phyloP scores from a whole-genome alignment of 1,140 invertebrate species.

The Mactra quadrangularis region DNA sequence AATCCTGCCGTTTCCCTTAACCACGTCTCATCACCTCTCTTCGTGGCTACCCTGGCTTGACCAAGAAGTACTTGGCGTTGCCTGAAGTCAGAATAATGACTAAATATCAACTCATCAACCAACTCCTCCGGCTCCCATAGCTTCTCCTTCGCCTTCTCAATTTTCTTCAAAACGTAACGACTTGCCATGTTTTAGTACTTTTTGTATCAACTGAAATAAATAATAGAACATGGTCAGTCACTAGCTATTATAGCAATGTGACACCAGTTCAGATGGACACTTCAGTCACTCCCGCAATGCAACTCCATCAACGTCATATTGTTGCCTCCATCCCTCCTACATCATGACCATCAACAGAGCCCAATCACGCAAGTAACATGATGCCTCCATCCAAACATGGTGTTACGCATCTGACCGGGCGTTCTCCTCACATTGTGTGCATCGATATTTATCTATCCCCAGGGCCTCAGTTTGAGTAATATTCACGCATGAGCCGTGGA shows the following conservation, averaged over 20 bases:
- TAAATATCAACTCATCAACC: not conserved
- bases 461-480: not conserved
- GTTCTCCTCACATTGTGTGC: too few species aligned
- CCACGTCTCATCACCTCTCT: not conserved
- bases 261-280: conserved; percentile 1
- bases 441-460: too few species aligned
- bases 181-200: not conserved
- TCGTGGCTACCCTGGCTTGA: not conserved
- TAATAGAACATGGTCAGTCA: conserved; percentile 7
- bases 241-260: conserved; percentile 7
- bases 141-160: not conserved
- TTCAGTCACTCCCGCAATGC: not conserved
- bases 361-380: too few species aligned
- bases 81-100: not conserved
- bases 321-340: too few species aligned
- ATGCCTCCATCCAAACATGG: too few species aligned
- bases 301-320: too few species aligned
- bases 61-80: not conserved
- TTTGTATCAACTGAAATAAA: not conserved
- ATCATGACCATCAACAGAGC: too few species aligned
- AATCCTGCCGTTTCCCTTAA: not conserved
- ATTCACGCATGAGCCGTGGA: not conserved
- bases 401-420: too few species aligned
- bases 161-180: not conserved
- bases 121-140: not conserved